phyloP scores from a whole-genome alignment of 2,113 vertebrate species.

The Tiliqua scincoides region DNA sequence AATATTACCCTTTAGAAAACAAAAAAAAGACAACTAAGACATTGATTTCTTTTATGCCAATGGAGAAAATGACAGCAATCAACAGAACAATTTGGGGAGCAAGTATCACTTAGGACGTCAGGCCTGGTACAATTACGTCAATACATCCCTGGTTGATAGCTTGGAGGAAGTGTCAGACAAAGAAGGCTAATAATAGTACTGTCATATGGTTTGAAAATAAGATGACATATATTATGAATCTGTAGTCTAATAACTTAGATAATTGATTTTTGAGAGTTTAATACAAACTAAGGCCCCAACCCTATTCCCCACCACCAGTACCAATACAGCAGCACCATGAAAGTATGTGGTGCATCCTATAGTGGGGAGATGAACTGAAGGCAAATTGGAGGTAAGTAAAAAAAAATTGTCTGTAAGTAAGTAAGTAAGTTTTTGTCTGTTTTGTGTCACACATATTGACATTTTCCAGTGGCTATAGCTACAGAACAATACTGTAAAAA shows the following conservation, averaged over 20 bases:
- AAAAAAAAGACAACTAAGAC: not conserved
- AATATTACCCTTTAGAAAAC: slow-evolving; percentile 1
- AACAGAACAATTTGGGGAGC: not conserved
- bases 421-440: too few relatives aligned
- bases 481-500: too few relatives aligned
- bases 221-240: not conserved
- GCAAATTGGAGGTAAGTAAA: too few relatives aligned
- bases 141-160: not conserved
- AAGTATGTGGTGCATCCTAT: not conserved
- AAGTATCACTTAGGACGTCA: not conserved
- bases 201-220: not conserved
- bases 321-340: too few relatives aligned
- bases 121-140: not conserved
- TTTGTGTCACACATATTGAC: too few relatives aligned
- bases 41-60: not conserved
- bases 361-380: too few relatives aligned
- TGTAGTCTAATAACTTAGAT: not conserved
- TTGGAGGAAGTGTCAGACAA: not conserved
- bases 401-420: too few relatives aligned
- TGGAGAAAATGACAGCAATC: not conserved
- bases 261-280: not conserved
- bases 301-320: too few relatives aligned
- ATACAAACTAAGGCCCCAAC: not conserved
- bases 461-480: too few relatives aligned
- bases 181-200: not conserved